phyloP scores from a whole-genome alignment of 2,113 vertebrate species.

The Sylvia atricapilla region DNA sequence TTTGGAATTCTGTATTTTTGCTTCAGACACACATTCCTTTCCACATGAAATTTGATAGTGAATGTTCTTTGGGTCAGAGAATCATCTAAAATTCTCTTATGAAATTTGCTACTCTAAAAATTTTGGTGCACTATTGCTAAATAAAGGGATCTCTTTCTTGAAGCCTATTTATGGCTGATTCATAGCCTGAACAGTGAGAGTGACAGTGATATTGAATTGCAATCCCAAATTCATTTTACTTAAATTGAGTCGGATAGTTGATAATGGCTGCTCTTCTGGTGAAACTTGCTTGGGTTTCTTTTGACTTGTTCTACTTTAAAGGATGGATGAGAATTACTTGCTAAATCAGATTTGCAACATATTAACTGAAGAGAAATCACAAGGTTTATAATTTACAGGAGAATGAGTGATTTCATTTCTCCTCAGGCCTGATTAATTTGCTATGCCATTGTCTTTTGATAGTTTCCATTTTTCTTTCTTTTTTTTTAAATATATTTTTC shows the following conservation, averaged over 20 bases:
- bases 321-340: not conserved
- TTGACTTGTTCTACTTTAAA: not conserved
- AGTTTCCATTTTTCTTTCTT: not conserved
- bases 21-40: not conserved
- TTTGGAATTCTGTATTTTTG: not conserved
- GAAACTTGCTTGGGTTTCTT: not conserved
- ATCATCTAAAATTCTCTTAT: not conserved
- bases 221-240: not conserved
- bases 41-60: accelerated
- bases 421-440: not conserved
- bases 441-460: not conserved
- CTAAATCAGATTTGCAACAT: not conserved
- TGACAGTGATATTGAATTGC: not conserved
- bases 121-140: not conserved
- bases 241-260: not conserved
- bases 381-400: not conserved
- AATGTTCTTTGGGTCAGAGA: not conserved
- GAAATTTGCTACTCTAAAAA: not conserved
- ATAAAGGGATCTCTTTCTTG: not conserved
- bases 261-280: not conserved
- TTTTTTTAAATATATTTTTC: not conserved
- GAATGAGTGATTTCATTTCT: not conserved
- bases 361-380: not conserved
- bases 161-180: not conserved
- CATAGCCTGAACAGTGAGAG: not conserved